Conservation (phyloP, 1,140 invertebrate genomes). For the Papilio polytes region DNA sequence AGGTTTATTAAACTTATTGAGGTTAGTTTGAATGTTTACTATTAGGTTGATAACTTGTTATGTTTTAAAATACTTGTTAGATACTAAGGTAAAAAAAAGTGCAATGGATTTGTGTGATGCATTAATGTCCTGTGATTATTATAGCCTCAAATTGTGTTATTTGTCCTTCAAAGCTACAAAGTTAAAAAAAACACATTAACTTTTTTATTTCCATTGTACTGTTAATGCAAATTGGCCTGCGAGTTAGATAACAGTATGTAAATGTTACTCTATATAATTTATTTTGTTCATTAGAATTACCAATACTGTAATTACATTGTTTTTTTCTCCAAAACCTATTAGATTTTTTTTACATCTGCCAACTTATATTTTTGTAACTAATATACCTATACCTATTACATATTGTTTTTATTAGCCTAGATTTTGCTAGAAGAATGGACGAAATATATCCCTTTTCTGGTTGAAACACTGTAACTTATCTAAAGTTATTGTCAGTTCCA, state of each 20-base stretch:
- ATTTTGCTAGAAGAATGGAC: too few relatives aligned
- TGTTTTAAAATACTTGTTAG: background rate
- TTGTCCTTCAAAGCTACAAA: background rate
- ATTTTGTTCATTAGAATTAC: background rate
- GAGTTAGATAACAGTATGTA: background rate
- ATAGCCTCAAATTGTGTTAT: background rate
- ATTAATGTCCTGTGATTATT: background rate
- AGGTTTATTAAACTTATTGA: slow-evolving; percentile 99
- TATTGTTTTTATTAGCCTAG: too few relatives aligned
- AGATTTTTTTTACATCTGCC: too few relatives aligned
- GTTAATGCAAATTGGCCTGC: too few relatives aligned
- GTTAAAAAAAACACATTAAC: background rate
- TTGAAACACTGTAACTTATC: too few relatives aligned
- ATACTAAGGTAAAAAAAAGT: too few relatives aligned
- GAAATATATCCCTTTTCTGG: too few relatives aligned
- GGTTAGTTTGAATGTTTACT: slow-evolving; percentile 79
- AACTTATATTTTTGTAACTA: too few relatives aligned
- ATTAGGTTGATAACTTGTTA: background rate
- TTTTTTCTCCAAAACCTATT: too few relatives aligned
- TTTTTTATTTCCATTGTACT: background rate
- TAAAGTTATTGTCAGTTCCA: too few relatives aligned
- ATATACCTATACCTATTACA: too few relatives aligned
- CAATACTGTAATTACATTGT: background rate
- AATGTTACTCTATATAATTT: background rate
- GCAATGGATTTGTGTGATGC: background rate